Base-by-base conservation (phyloP, 2,797 vertebrate genomes). In the Bovichtus variegatus region DNA sequence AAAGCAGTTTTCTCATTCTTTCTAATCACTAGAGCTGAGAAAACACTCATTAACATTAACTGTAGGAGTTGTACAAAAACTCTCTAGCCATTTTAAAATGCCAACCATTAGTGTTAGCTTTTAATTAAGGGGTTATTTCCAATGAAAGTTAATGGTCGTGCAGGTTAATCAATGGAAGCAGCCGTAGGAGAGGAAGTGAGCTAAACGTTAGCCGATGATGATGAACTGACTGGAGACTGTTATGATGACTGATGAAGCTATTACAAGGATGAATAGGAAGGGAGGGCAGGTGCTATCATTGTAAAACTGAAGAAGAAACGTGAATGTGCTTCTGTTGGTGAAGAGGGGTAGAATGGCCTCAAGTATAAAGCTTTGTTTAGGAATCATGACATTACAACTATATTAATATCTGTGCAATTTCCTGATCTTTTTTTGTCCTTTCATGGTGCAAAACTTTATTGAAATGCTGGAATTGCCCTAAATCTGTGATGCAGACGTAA, bases 191-290 rank as follows among this genome's bases (percentile, higher is more conserved):
- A 74, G 60, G 64, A 76, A 73, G 47, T 47, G 23, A 69, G 59
- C 46, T 76, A 62, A 79, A 80, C 6, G 46, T 67, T 73, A 61
- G 50, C 43, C 9, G 4, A 58, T 76, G 72, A 66, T 53, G 59
- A 76, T 60, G 64, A 59, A 46, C 62, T 49, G 74, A 74, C 41
- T 74, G 15, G 31, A 69, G 63, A 67, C 54, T 62, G 53, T 60
- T 41, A 64, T 61, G 63, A 75, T 78, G 58, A 82, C 58, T 49
- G 76, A 81, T 68, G 71, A 66, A 44, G 64, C 63, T 78, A 65
- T 81, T 61, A 83, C 34, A 16, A 50, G 15, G 27, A 64, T 27
- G 62, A 59, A 76, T 47, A 34, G 23, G 36, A 43, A 9, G 38
- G 21, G 19, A 8, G 1, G 27, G 13, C 25, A 27, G 13, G 9